Evolutionary conservation across 2,797 vertebrate species (phyloP).

Genomic region (Novumbra hubbsi): DNA sequence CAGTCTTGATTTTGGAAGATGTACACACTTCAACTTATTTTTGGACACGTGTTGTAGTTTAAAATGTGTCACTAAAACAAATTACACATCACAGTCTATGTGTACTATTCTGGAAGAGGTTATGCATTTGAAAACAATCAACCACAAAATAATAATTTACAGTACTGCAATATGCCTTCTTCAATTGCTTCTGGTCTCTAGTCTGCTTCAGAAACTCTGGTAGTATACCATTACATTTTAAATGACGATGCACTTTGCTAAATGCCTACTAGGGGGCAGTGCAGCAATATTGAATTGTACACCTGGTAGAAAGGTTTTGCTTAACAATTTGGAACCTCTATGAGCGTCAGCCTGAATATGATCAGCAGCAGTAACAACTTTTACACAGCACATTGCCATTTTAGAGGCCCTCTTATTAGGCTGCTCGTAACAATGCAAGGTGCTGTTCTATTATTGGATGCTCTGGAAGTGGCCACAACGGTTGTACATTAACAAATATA

Average conservation of each 20-base stretch:
- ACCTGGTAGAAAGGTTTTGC: not conserved
- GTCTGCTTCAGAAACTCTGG: too few species aligned
- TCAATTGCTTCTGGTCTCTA: too few species aligned
- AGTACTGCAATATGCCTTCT: too few species aligned
- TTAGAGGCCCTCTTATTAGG: not conserved
- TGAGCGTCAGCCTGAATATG: not conserved
- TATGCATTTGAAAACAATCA: too few species aligned
- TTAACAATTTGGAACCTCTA: not conserved
- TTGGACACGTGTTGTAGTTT: too few species aligned
- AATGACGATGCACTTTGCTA: constrained; percentile 7
- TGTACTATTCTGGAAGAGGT: too few species aligned
- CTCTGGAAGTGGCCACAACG: not conserved
- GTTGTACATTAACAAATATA: not conserved
- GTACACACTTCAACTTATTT: too few species aligned
- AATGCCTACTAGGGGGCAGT: constrained; percentile 60
- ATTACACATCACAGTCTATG: too few species aligned
- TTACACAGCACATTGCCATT: not conserved
- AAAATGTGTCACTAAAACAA: too few species aligned
- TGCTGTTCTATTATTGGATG: not conserved
- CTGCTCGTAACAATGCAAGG: not conserved
- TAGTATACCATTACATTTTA: not conserved
- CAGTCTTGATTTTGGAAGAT: too few species aligned
- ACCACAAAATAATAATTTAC: too few species aligned
- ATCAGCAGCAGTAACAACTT: not conserved
- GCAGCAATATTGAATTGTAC: not conserved